Evolutionary conservation across 1,140 invertebrate species (phyloP), one percentile per base, ranked within the genome.

Genomic region (Pachyrhynchus sulphureomaculatus): DNA sequence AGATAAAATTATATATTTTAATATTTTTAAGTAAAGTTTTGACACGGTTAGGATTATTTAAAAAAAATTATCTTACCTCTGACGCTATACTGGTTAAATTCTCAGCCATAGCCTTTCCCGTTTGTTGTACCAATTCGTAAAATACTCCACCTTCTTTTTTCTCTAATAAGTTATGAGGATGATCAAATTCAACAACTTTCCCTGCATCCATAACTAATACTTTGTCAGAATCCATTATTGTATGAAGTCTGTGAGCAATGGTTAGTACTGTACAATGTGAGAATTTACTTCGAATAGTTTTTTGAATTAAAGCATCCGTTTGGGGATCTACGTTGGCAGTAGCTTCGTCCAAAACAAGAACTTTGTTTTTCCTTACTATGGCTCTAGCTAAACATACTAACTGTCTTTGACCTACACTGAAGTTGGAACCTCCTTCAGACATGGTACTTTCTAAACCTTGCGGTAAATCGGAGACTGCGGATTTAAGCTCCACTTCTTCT

Each of bases 401-500:
- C n/a, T n/a, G n/a, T n/a, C n/a, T n/a, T n/a, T 84, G 78, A 6
- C 83, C 82, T 33, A 80, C 76, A 59, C 84, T 86, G 61, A 84
- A 75, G 53, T 78, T 78, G 1, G 37, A 58, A 17, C 76, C 77
- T n/a, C 86, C 86, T 58, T 91, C 86, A 48, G 83, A 79, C 9
- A 92, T 78, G 18, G 79, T 78, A 29, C 66, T 77, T 10, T 78
- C 72, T 12, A 85, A 67, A 2, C 62, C 64, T 29, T 48, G 32
- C 21, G 66, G 54, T 34, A 75, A 73, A 29, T 72, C 72, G 1
- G 69, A 64, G 37, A 83, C 68, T 0, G 79, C 75, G 4, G 82
- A 78, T 67, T 87, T 88, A 0, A 89, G 61, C 71, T 84, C 90
- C 13, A 89, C 89, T 62, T 91, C 86, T 67, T 92, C 89, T 18